Evolutionary conservation across 2,888 invertebrate genomes (phyloP), one percentile per base, ranked within the genome.

Genomic region (Gymnoscelis rufifasciata): DNA sequence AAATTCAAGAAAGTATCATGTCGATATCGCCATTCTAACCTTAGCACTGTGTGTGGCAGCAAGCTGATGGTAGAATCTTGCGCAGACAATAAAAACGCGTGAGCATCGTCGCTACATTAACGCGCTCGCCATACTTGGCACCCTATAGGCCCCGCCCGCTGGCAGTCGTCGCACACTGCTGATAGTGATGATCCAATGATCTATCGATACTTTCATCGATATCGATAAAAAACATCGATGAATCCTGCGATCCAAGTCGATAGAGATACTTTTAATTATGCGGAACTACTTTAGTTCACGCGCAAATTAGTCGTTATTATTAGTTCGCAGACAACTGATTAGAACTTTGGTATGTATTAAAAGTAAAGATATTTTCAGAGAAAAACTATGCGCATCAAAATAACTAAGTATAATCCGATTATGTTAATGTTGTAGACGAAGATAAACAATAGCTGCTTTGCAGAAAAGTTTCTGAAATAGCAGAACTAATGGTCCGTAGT

Each of bases 71-170:
- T 57, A 63, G 61, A 62, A 64, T 67, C 68, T 67, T 61, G 67
- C 62, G 62, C 72, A 66, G 69, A 68, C 75, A 83, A 81, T 81
- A 78, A 75, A 80, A 70, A 74, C 74, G 72, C 73, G 61, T 64
- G 62, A 70, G 71, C 71, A 75, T 64, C 60, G 74, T 66, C 68
- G 80, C 64, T 82, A 83, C 82, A 88, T 86, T 88, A 88, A 73
- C 87, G 86, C 78, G 83, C 83, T 74, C 81, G 79, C 81, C 86
- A 88, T 88, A 83, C 74, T 87, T 88, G 87, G 86, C 86, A 86
- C 76, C 73, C 62, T 66, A 60, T 66, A 68, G 65, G 67, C 83
- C 68, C 78, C 83, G 77, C 83, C 83, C 63, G 72, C 73, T 82
- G 81, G 79, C 82, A 80, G 63, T 62, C 54, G 57, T 59, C 59